phyloP scores from a whole-genome alignment of 2,888 invertebrate species.

The Cabera pusaria region DNA sequence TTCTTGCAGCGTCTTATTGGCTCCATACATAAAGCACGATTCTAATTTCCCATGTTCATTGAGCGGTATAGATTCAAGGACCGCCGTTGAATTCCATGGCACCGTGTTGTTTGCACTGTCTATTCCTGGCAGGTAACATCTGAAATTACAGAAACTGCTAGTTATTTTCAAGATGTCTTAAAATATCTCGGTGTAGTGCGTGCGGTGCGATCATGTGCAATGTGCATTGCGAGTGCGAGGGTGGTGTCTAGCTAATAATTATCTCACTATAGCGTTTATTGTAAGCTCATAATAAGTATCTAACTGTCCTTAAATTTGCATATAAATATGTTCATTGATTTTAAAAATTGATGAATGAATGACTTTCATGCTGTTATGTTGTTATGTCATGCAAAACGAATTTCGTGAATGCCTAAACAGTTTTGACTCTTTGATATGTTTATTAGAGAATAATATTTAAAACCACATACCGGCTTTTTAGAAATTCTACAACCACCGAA shows the following conservation, averaged over 20 bases:
- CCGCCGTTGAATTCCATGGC: constrained; percentile 80
- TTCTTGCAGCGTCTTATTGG: constrained; percentile 56
- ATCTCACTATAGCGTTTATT: neutral
- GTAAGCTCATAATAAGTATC: too few relatives aligned
- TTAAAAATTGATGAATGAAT: too few relatives aligned
- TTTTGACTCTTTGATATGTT: too few relatives aligned
- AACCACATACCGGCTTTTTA: too few relatives aligned
- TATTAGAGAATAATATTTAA: too few relatives aligned
- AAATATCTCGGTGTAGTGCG: constrained; percentile 19
- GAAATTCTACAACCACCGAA: too few relatives aligned
- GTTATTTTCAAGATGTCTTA: constrained; percentile 10
- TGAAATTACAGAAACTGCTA: constrained; percentile 57
- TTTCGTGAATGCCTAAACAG: too few relatives aligned
- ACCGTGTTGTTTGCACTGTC: constrained; percentile 78
- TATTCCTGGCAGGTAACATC: constrained; percentile 82
- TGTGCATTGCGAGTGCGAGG: constrained; percentile 19
- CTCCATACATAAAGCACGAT: constrained; percentile 83
- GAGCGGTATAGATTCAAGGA: constrained; percentile 82
- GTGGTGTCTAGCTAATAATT: constrained; percentile 1
- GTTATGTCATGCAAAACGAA: neutral
- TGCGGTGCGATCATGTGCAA: constrained; percentile 17
- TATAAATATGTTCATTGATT: too few relatives aligned
- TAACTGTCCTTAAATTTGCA: too few relatives aligned
- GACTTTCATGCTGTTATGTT: neutral
- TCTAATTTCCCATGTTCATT: constrained; percentile 83